Percentiles rank a stretch among this genome's conserved stretches.
Evolutionary conservation across 2,797 vertebrate species (phyloP).

Genomic region (Apodemus agrarius): DNA sequence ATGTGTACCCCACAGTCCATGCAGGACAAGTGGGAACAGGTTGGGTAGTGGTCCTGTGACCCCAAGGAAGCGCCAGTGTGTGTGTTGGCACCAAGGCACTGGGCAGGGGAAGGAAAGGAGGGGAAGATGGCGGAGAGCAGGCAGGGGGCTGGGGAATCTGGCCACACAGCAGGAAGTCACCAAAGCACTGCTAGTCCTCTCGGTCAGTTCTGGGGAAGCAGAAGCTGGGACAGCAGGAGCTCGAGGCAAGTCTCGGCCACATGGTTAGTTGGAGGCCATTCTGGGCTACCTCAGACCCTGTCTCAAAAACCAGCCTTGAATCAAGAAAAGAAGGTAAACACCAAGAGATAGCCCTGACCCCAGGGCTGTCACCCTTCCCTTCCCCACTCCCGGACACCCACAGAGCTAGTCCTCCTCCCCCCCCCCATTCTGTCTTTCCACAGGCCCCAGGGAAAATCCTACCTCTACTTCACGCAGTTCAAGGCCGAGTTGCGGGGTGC

Average conservation of each 20-base stretch:
- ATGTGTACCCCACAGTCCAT: rapidly evolving
- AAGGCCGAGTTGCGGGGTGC: conserved; percentile 94
- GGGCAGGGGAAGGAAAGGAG: background rate
- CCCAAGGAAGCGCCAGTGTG: background rate
- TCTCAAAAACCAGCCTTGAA: background rate
- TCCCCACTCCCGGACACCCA: background rate
- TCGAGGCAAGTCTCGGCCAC: no score
- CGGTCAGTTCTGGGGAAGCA: background rate
- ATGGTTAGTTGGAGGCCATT: background rate
- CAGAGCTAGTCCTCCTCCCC: background rate
- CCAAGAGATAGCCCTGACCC: background rate
- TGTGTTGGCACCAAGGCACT: background rate
- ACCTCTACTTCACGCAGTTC: conserved; percentile 98
- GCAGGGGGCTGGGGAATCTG: background rate
- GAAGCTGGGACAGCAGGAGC: background rate
- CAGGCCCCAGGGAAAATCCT: conserved; percentile 98
- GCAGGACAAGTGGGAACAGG: no score
- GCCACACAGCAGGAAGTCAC: background rate
- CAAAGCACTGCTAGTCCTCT: background rate
- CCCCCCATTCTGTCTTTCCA: background rate
- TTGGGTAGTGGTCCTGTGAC: background rate
- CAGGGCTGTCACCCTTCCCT: no score
- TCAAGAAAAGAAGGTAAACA: no score
- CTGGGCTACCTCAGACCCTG: background rate
- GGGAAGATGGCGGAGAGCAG: background rate